A percentile compares a stretch with the other conserved stretches of the same genome.
These are phyloP conservation scores for Gerris lacustris DNA, from an alignment of 2,888 invertebrate genomes.

Conservation along the genomic window DNA sequence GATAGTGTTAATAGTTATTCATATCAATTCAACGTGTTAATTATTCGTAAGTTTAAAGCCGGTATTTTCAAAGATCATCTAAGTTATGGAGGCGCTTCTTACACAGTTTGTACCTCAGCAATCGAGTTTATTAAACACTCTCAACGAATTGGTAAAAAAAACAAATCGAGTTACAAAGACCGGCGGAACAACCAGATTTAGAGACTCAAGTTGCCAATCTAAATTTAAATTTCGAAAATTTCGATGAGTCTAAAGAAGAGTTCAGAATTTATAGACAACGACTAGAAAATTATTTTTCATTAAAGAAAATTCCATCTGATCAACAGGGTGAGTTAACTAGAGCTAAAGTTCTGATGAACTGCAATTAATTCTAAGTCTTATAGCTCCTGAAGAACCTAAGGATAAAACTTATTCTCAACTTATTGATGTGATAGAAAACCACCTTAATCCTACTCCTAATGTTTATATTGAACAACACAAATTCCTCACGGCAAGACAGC, in stretches of 20 bases:
- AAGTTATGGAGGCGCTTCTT: no score
- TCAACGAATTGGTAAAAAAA: no score
- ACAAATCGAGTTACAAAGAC: no score
- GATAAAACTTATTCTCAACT: constrained; percentile 6
- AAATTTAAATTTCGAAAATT: background rate
- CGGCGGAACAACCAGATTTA: no score
- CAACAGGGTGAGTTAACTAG: background rate
- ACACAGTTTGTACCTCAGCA: no score
- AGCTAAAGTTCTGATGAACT: background rate
- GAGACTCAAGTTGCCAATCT: background rate
- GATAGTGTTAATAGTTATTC: no score
- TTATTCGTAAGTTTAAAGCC: no score
- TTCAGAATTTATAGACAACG: background rate
- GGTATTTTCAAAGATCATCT: no score
- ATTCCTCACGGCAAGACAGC: background rate
- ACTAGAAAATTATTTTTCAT: background rate
- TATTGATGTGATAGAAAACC: background rate
- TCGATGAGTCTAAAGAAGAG: background rate
- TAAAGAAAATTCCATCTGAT: background rate
- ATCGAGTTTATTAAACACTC: no score
- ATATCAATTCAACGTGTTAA: no score
- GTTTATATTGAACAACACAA: background rate
- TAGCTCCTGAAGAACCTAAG: background rate
- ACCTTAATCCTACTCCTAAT: background rate
- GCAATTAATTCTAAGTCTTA: background rate